These are phyloP conservation scores for Abramis brama DNA, from an alignment of 2,113 vertebrate species.

Conservation along the genomic window DNA sequence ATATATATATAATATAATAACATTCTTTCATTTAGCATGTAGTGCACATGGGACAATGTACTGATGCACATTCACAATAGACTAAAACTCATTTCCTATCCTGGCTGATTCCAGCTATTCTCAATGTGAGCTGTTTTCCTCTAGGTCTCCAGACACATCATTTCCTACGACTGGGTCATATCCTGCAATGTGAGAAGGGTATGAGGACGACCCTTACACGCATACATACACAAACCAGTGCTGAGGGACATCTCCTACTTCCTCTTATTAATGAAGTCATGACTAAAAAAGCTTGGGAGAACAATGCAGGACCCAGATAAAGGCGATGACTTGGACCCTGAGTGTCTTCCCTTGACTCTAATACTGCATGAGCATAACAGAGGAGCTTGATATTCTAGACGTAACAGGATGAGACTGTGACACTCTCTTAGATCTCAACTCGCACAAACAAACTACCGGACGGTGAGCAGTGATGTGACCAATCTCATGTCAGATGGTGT, in stretches of 20 bases:
- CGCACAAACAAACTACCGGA: slow-evolving; percentile 30
- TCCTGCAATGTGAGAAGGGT: slow-evolving; percentile 66
- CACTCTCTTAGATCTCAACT: slow-evolving; percentile 29
- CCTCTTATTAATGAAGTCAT: slow-evolving; percentile 58
- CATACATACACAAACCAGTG: slow-evolving; percentile 57
- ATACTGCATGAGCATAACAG: neutral
- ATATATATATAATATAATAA: too few species aligned
- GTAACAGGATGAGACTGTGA: slow-evolving; percentile 25
- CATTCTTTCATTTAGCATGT: neutral
- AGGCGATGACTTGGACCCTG: slow-evolving; percentile 27
- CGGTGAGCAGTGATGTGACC: neutral
- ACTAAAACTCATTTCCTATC: slow-evolving; percentile 54
- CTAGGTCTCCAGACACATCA: slow-evolving; percentile 63
- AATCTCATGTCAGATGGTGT: slow-evolving; percentile 11
- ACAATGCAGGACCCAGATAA: slow-evolving; percentile 54
- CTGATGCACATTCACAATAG: slow-evolving; percentile 15
- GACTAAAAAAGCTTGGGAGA: slow-evolving; percentile 43
- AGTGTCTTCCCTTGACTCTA: slow-evolving; percentile 26
- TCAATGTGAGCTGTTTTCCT: slow-evolving; percentile 66
- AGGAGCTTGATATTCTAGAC: slow-evolving; percentile 18
- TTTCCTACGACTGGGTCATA: slow-evolving; percentile 70
- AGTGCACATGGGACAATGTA: neutral
- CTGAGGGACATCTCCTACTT: slow-evolving; percentile 45
- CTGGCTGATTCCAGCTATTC: slow-evolving; percentile 62
- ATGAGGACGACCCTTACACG: slow-evolving; percentile 51